Conservation (phyloP, 2,797 vertebrate genomes). For the Odontamblyopus lacepedii region DNA sequence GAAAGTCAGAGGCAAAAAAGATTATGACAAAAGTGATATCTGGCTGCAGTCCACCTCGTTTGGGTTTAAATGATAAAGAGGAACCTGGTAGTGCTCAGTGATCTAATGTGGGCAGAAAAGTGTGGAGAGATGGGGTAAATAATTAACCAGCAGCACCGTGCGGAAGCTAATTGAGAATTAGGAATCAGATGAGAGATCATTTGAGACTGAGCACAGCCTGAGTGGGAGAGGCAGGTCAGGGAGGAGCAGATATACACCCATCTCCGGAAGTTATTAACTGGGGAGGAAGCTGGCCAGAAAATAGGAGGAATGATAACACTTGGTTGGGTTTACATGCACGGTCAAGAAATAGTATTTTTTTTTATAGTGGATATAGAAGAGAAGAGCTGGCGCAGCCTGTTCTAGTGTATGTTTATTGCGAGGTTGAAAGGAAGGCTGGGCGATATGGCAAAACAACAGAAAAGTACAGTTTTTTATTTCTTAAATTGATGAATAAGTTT, state of each 20-base stretch:
- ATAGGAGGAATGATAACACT: constrained; percentile 58
- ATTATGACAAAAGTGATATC: constrained; percentile 22
- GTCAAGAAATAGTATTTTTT: neutral
- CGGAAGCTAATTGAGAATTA: constrained; percentile 67
- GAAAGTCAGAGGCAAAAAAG: constrained; percentile 21
- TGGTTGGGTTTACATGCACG: neutral
- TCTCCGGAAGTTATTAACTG: constrained; percentile 62
- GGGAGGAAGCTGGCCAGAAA: constrained; percentile 65
- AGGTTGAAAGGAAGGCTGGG: no score
- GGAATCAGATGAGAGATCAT: constrained; percentile 66
- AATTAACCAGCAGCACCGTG: constrained; percentile 59
- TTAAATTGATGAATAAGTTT: no score
- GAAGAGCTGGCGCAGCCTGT: no score
- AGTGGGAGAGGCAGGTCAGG: constrained; percentile 30
- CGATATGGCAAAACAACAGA: no score
- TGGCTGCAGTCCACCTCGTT: constrained; percentile 36
- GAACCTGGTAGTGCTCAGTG: constrained; percentile 30
- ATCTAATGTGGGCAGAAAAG: constrained; percentile 41
- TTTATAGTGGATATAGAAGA: neutral
- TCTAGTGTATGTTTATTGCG: no score
- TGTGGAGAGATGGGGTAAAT: constrained; percentile 62
- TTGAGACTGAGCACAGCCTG: constrained; percentile 44
- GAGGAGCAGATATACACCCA: constrained; percentile 21
- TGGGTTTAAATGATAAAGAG: constrained; percentile 35
- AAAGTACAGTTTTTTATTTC: no score